Evolutionary conservation across 2,888 invertebrate genomes (phyloP).

Genomic region (Acrocyrtus sp.): DNA sequence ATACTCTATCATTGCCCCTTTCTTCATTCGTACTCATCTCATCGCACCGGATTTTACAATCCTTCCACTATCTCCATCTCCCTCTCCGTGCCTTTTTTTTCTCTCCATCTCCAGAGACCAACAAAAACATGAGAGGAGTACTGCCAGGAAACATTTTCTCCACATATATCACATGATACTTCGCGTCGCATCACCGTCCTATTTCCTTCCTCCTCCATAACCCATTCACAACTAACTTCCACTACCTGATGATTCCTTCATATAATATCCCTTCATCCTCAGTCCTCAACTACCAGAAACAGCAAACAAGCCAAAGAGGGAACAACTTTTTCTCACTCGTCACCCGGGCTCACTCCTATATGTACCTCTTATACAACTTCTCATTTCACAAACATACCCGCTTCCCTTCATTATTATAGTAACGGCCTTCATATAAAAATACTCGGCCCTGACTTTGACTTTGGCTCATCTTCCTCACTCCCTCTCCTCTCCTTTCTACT

Average conservation of each 20-base stretch:
- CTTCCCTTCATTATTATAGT: slow-evolving; percentile 26
- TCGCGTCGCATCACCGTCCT: slow-evolving; percentile 5
- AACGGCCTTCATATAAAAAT: slow-evolving; percentile 47
- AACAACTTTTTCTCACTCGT: background rate
- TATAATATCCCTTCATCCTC: slow-evolving; percentile 9
- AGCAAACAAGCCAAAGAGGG: background rate
- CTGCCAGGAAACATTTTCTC: background rate
- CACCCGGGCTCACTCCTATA: background rate
- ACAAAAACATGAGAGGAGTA: background rate
- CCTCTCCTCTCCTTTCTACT: background rate
- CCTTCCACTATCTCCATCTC: background rate
- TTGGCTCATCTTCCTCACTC: slow-evolving; percentile 8
- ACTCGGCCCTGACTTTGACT: background rate
- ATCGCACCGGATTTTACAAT: background rate
- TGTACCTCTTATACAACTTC: background rate
- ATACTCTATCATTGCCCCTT: background rate
- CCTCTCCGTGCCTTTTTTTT: background rate
- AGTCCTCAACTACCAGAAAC: background rate
- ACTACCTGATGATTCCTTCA: slow-evolving; percentile 47
- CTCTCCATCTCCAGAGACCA: slow-evolving; percentile 22
- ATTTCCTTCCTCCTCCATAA: slow-evolving; percentile 33
- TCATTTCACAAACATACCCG: slow-evolving; percentile 25
- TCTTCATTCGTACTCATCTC: background rate
- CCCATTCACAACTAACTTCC: slow-evolving; percentile 29
- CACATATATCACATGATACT: background rate